phyloP scores from a whole-genome alignment of 2,797 vertebrate genomes.

The Esox lucius region DNA sequence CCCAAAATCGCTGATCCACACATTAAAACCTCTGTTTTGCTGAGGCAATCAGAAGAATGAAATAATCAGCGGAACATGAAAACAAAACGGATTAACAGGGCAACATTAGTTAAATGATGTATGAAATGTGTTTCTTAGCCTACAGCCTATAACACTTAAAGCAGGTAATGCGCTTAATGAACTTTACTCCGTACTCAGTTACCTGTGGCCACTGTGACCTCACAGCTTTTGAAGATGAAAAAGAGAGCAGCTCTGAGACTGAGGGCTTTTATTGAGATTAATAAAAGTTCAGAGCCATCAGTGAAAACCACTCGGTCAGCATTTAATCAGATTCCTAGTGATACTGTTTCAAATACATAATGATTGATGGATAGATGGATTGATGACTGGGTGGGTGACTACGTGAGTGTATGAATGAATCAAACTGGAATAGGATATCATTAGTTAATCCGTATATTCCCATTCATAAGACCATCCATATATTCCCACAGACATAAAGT shows the following conservation, averaged over 20 bases:
- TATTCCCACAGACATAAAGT: background rate
- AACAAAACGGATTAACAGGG: slow-evolving; percentile 29
- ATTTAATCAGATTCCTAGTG: background rate
- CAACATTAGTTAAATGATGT: slow-evolving; percentile 66
- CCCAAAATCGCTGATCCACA: slow-evolving; percentile 8
- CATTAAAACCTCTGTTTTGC: slow-evolving; percentile 31
- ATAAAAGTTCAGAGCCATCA: background rate
- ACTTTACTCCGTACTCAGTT: slow-evolving; percentile 64
- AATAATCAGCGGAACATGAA: slow-evolving; percentile 41
- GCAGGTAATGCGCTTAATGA: slow-evolving; percentile 64
- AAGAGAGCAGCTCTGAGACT: background rate
- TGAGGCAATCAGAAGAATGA: slow-evolving; percentile 43
- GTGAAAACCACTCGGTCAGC: background rate
- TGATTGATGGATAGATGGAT: slow-evolving; percentile 15
- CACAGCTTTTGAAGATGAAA: background rate
- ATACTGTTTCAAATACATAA: background rate
- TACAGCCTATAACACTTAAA: slow-evolving; percentile 43
- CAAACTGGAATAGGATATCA: background rate
- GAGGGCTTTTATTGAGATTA: background rate
- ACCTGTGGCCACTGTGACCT: slow-evolving; percentile 45
- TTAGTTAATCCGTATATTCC: background rate
- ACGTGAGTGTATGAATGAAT: background rate
- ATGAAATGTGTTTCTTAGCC: slow-evolving; percentile 66
- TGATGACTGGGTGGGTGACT: slow-evolving; percentile 14
- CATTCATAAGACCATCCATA: background rate